These are phyloP conservation scores for Esox lucius DNA, from an alignment of 2,797 vertebrate genomes.

Conservation along the genomic window DNA sequence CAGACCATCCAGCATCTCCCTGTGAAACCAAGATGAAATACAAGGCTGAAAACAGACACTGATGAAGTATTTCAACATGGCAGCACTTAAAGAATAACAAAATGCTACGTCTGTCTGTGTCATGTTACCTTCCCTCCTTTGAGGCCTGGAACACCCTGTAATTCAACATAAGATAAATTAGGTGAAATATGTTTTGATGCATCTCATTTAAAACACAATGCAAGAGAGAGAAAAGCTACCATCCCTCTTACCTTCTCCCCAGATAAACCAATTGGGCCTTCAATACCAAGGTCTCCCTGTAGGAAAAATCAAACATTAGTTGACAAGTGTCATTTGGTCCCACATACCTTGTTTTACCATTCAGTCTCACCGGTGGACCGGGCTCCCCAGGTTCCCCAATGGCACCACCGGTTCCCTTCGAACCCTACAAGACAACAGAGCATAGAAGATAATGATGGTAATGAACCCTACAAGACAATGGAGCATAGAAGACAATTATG, in stretches of 20 bases:
- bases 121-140: conserved; percentile 45
- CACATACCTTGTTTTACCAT: neutral
- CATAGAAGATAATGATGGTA: neutral
- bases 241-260: conserved; percentile 34
- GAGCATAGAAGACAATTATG: neutral
- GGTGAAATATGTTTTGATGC: neutral
- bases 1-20: conserved; percentile 38
- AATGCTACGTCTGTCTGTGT: neutral
- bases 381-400: conserved; percentile 27
- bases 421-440: too few relatives aligned
- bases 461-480: too few relatives aligned
- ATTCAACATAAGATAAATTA: conserved; percentile 6
- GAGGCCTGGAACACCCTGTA: conserved; percentile 36
- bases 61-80: neutral
- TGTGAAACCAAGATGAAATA: conserved; percentile 22
- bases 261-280: conserved; percentile 42
- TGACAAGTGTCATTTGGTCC: neutral
- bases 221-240: too few relatives aligned
- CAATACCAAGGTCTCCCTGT: conserved; percentile 46
- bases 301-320: conserved; percentile 2
- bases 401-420: conserved; percentile 36
- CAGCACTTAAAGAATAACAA: neutral
- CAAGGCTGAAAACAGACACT: neutral
- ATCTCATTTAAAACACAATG: neutral
- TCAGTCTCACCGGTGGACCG: conserved; percentile 32